A percentile compares a stretch with the other conserved stretches of the same genome.
Evolutionary conservation across 92 coral and sea anemone species (phyloP).

Genomic region (Muricea muricata): DNA sequence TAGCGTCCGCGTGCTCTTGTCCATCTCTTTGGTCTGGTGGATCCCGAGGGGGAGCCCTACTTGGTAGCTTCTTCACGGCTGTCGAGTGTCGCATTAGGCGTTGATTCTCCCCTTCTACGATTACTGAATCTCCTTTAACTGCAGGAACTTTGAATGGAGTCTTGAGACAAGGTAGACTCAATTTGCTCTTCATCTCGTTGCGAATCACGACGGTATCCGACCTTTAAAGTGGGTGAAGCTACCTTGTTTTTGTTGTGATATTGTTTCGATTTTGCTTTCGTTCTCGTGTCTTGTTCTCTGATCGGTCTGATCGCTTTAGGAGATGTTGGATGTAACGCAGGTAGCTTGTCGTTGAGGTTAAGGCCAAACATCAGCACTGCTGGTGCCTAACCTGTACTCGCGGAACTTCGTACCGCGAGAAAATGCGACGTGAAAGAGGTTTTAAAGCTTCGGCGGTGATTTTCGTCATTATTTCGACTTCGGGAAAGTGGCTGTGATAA

Average conservation of each 20-base stretch:
- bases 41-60: too few relatives aligned
- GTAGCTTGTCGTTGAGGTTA: neutral
- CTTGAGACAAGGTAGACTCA: neutral
- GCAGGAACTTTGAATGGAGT: neutral
- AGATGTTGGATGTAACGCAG: neutral
- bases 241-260: neutral
- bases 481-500: neutral
- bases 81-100: neutral
- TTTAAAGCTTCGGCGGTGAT: neutral
- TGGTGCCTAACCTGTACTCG: neutral
- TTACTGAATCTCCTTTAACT: neutral
- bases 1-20: too few relatives aligned
- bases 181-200: neutral
- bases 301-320: neutral
- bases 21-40: too few relatives aligned
- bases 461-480: neutral
- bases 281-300: neutral
- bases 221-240: neutral
- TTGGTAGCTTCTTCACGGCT: neutral
- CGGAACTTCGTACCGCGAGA: neutral
- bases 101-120: neutral
- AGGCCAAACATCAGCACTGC: conserved; percentile 1
- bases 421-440: neutral
- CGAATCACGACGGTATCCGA: neutral
- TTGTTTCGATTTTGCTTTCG: neutral